Evolutionary conservation across 2,113 vertebrate genomes (phyloP), one percentile per base, ranked within the genome.

Genomic region (Pipa parva): DNA sequence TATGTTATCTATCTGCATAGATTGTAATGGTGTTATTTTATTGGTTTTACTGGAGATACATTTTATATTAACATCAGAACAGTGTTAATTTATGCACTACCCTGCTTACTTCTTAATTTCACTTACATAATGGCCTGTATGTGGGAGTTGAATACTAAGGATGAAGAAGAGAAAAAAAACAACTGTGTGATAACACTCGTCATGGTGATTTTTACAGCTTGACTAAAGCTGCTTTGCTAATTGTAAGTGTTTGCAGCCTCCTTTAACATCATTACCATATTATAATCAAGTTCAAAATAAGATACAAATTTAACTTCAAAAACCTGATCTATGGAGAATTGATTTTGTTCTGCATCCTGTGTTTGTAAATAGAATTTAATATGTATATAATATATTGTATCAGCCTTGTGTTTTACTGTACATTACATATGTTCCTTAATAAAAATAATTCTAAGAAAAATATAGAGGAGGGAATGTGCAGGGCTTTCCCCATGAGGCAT

Each of bases 201-300:
- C 66, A 54, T 58, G 58, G 66, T 70, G 66, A 70, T 61, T 70
- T 70, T 70, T 61, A 61, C 66, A 70, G 58, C 66, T 70, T 26
- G 45, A 70, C 45, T 54, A 60, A 39, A 61, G 48, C 36, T 70
- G 66, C 58, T 61, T 61, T 70, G 66, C 66, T 70, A 70, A 70
- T 70, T 70, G 48, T 20, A 54, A 70, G 57, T 70, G 57, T 70
- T 70, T 58, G 26, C 66, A 54, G 61, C 49, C 25, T 45, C 6
- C 26, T 69, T 59, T 61, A 39, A 70, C 45, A 54, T 42, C 48
- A 70, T 54, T 61, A 52, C 10, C 65, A 69, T 49, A 46, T 12
- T 60, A 24, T 29, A 36, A 18, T 33, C 25, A n/a, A 63, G 48
- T 52, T 52, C 20, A 10, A 36, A 20, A 50, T 20, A 33, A 36